Conservation (phyloP, 2,113 vertebrate species). For the Parotia lawesii region DNA sequence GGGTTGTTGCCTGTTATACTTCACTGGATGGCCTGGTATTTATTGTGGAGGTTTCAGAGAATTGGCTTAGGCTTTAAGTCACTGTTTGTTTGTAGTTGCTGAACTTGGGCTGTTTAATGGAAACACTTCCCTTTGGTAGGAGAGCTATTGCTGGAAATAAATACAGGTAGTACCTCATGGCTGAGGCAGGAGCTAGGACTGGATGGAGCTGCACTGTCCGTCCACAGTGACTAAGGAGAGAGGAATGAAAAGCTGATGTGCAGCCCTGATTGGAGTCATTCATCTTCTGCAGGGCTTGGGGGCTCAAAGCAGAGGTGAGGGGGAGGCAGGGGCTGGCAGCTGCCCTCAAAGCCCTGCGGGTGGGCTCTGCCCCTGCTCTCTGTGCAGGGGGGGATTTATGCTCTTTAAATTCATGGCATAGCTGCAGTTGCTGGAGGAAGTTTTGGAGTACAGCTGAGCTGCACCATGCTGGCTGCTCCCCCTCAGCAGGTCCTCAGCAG, state of each 20-base stretch:
- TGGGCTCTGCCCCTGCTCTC: neutral
- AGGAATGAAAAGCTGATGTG: neutral
- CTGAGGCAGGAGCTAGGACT: neutral
- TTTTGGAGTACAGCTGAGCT: neutral
- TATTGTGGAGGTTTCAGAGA: neutral
- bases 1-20: neutral
- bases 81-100: neutral
- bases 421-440: neutral
- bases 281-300: neutral
- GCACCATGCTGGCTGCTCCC: neutral
- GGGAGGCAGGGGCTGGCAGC: neutral
- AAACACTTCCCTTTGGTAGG: neutral
- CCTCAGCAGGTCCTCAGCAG: neutral
- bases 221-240: neutral
- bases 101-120: neutral
- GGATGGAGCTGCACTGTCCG: neutral
- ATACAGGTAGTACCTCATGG: neutral
- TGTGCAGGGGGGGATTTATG: neutral
- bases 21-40: neutral
- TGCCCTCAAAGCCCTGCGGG: rapidly evolving
- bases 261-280: neutral
- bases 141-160: neutral
- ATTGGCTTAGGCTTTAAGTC: neutral
- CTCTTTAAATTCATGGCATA: neutral
- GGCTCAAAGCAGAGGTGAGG: neutral